phyloP scores from a whole-genome alignment of 1,140 invertebrate species.

The Trachelipus rathkii region DNA sequence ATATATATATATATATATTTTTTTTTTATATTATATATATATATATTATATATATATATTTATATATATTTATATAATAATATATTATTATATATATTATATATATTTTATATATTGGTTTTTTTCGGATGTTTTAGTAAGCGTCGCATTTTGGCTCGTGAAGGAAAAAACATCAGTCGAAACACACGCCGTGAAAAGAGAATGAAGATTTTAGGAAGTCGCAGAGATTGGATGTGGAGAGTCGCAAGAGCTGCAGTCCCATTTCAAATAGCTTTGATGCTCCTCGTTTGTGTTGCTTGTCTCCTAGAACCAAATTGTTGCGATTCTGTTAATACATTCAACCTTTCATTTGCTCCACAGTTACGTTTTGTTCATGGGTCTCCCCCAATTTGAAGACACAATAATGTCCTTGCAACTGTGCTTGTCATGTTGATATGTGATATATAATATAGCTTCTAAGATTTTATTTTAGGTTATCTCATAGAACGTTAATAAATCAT shows the following conservation, averaged over 20 bases:
- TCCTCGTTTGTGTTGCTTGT: conserved; percentile 73
- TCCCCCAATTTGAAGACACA: conserved; percentile 66
- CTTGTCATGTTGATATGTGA: too few species aligned
- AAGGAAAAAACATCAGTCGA: conserved; percentile 27
- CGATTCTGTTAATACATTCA: conserved; percentile 76
- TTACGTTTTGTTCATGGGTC: conserved; percentile 77
- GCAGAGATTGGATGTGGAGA: conserved; percentile 64
- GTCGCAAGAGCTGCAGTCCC: conserved; percentile 70
- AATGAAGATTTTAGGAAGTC: conserved; percentile 49
- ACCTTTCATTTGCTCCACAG: conserved; percentile 74
- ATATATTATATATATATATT: too few species aligned
- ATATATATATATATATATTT: too few species aligned
- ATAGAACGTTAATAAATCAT: too few species aligned
- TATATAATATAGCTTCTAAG: too few species aligned
- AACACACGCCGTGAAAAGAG: conserved; percentile 53
- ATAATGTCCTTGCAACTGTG: too few species aligned
- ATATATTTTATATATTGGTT: too few species aligned
- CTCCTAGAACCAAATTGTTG: conserved; percentile 74
- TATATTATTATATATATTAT: too few species aligned
- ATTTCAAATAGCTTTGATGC: conserved; percentile 74
- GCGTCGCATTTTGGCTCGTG: conserved; percentile 34
- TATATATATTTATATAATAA: too few species aligned
- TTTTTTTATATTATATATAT: too few species aligned
- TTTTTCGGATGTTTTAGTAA: too few species aligned
- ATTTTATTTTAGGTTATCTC: too few species aligned